Base-by-base conservation (phyloP, 2,888 invertebrate genomes). In the Meliscaeva auricollis region DNA sequence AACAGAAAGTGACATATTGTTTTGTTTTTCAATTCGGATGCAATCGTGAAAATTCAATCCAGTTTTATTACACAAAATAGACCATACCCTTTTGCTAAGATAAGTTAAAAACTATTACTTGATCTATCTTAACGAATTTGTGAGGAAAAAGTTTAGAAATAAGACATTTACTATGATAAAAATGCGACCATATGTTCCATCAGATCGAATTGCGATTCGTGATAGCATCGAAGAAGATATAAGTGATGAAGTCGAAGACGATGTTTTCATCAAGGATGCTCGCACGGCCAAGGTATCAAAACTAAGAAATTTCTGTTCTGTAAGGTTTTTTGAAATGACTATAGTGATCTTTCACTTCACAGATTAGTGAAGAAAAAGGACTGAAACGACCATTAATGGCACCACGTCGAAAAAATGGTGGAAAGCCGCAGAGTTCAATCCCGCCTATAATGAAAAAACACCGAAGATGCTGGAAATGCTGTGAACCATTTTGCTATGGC, bases 301-400 rank as follows among this genome's bases (percentile, higher is more conserved):
- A n/a, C n/a, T n/a, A n/a, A n/a, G n/a, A n/a, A n/a, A n/a, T n/a
- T n/a, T n/a, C n/a, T n/a, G n/a, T n/a, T n/a, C n/a, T n/a, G n/a
- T 38, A 13, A 3, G 13, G 38, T 9, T 9, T 38, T 9, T 13
- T 11, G 13, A 8, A 2, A 35, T 2, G 9, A 2, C 13, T 9
- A 13, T 13, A 38, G 1, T 38, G 9, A 9, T 8, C 13, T 9
- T 9, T 38, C 13, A 38, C 9, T 38, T 92, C 17, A 89, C 70
- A 95, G 93, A 91, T 94, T 75, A 94, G 93, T 74, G 95, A 95
- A 89, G 95, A 96, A 87, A 93, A 95, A 87, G 95, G 95, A 3
- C 94, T 95, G 2, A 96, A 96, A 90, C 93, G 95, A 76, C 96
- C 96, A 0, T 90, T 96, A 22, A 96, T 96, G 96, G 95, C 96